These are phyloP conservation scores for Diorhabda elongata DNA, from an alignment of 1,140 invertebrate genomes.

Conservation along the genomic window DNA sequence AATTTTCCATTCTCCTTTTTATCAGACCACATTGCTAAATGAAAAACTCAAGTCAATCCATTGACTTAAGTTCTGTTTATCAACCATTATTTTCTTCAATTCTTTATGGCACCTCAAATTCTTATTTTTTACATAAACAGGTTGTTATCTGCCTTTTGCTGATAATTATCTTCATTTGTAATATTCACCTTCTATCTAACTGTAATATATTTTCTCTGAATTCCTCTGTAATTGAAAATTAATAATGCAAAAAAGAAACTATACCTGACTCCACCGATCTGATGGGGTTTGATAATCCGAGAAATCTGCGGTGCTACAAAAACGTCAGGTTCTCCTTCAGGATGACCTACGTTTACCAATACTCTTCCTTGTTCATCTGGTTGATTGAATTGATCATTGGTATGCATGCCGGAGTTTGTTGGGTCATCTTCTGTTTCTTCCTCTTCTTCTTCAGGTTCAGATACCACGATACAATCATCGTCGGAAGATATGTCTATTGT, in stretches of 20 bases:
- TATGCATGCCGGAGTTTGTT: constrained; percentile 66
- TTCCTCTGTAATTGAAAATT: too few relatives aligned
- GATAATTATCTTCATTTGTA: too few relatives aligned
- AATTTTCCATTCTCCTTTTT: too few relatives aligned
- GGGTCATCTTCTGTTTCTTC: constrained; percentile 59
- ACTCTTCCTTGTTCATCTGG: constrained; percentile 90
- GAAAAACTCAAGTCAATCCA: too few relatives aligned
- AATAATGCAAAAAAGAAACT: not conserved
- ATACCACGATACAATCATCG: constrained; percentile 78
- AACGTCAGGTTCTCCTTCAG: constrained; percentile 86
- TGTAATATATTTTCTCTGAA: too few relatives aligned
- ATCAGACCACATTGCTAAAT: too few relatives aligned
- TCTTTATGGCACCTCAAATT: too few relatives aligned
- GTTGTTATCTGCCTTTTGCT: too few relatives aligned
- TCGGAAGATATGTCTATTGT: constrained; percentile 67
- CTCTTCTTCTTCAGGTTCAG: constrained; percentile 60
- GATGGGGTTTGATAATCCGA: constrained; percentile 90
- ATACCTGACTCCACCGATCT: constrained; percentile 71
- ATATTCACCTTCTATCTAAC: too few relatives aligned
- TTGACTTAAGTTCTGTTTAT: too few relatives aligned
- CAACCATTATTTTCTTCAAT: too few relatives aligned
- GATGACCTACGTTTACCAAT: constrained; percentile 94
- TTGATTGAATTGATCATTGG: constrained; percentile 87
- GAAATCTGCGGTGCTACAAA: constrained; percentile 92
- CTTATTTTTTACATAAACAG: too few relatives aligned